A percentile compares a stretch with the other conserved stretches of the same genome.
phyloP scores from a whole-genome alignment of 2,797 vertebrate species.

The Babyrousa celebensis region DNA sequence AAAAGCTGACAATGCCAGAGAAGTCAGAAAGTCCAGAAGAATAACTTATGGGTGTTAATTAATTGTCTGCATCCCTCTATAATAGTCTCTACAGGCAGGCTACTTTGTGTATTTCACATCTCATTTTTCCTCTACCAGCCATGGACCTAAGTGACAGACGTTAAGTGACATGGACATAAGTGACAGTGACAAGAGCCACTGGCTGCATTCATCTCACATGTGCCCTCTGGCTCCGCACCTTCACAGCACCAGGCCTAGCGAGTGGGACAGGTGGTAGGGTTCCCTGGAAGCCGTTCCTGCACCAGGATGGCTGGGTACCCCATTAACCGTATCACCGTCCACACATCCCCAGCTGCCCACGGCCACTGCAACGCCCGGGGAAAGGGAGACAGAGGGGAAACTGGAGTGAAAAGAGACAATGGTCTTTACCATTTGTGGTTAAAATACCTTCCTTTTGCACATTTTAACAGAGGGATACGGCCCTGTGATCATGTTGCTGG shows the following conservation, averaged over 20 bases:
- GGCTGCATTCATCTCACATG: not conserved
- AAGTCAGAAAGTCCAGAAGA: conserved; percentile 22
- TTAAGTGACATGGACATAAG: too few species aligned
- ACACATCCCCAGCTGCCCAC: not conserved
- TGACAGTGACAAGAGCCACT: not conserved
- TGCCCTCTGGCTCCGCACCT: not conserved
- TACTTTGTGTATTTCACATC: not conserved
- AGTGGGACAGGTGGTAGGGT: not conserved
- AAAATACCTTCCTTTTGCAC: not conserved
- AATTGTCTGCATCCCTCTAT: not conserved
- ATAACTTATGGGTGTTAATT: not conserved
- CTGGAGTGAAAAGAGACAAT: not conserved
- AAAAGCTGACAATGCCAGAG: not conserved
- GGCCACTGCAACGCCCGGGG: not conserved
- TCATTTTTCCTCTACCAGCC: not conserved
- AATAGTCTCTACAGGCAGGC: not conserved
- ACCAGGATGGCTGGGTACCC: not conserved
- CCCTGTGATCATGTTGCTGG: not conserved
- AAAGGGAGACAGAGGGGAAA: not conserved
- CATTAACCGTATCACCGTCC: not conserved
- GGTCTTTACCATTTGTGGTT: not conserved
- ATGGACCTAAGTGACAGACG: not conserved
- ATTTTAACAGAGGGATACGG: not conserved
- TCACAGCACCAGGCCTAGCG: not conserved
- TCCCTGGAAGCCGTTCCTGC: not conserved